A percentile compares a stretch with the other conserved stretches of the same genome.
These are phyloP conservation scores for Peromyscus aztecus DNA, from an alignment of 2,797 vertebrate genomes.

Conservation along the genomic window DNA sequence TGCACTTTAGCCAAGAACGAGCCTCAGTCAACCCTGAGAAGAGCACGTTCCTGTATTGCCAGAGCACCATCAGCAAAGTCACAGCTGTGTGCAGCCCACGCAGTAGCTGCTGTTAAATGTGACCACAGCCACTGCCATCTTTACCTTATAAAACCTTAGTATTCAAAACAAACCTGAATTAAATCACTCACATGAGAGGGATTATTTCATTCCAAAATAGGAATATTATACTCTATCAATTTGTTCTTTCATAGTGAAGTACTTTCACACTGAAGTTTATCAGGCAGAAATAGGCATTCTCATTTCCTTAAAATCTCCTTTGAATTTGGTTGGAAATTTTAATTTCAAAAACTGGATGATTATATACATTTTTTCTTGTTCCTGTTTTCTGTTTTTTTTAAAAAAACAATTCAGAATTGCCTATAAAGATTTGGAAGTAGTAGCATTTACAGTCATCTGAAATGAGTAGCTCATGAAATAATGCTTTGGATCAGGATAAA, in stretches of 20 bases:
- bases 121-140: neutral
- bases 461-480: constrained; percentile 25
- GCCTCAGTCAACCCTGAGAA: neutral
- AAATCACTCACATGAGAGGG: neutral
- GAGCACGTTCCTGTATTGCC: neutral
- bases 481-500: constrained; percentile 9
- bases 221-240: neutral
- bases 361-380: neutral
- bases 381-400: neutral
- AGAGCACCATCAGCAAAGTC: neutral
- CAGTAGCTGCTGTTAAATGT: neutral
- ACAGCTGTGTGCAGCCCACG: neutral
- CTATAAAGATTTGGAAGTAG: neutral
- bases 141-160: neutral
- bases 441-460: neutral
- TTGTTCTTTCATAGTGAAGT: neutral
- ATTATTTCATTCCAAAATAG: constrained; percentile 28
- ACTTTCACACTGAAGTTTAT: constrained; percentile 16
- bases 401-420: constrained; percentile 45
- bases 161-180: constrained; percentile 8
- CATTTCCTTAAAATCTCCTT: constrained; percentile 38
- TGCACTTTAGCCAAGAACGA: constrained; percentile 5
- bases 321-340: constrained; percentile 8
- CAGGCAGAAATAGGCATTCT: constrained; percentile 8
- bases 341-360: constrained; percentile 48